Evolutionary conservation across 1,140 invertebrate species (phyloP).

Genomic region (Propsilocerus akamusi): DNA sequence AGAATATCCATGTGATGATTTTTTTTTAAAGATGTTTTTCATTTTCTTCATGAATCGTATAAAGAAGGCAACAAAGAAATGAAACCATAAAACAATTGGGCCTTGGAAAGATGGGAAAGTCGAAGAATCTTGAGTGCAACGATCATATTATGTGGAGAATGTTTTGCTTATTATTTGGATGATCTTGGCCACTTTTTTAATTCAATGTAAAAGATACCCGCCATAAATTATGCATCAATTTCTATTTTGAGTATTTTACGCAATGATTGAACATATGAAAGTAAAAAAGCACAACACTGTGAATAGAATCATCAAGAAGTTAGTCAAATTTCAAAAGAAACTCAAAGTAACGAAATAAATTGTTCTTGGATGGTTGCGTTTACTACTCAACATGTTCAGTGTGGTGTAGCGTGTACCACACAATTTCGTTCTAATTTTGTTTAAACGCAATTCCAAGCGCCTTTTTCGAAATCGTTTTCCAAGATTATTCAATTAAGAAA

Average conservation of each 20-base stretch:
- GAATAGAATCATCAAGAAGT: not conserved
- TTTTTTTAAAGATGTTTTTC: constrained; percentile 1
- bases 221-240: too few relatives aligned
- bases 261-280: not conserved
- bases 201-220: too few relatives aligned
- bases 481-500: too few relatives aligned
- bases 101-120: not conserved
- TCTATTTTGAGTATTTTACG: not conserved
- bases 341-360: not conserved
- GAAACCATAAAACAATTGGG: not conserved
- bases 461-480: too few relatives aligned
- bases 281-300: not conserved
- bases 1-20: not conserved
- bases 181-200: not conserved
- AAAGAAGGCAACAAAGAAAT: not conserved
- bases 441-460: too few relatives aligned
- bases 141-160: not conserved
- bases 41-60: not conserved
- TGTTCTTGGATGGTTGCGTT: not conserved
- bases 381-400: too few relatives aligned
- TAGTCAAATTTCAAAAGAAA: not conserved
- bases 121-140: not conserved
- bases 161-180: not conserved
- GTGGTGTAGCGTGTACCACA: too few relatives aligned
- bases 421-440: too few relatives aligned